These are phyloP conservation scores for Pararge aegeria DNA, from an alignment of 1,140 invertebrate species.

Conservation along the genomic window DNA sequence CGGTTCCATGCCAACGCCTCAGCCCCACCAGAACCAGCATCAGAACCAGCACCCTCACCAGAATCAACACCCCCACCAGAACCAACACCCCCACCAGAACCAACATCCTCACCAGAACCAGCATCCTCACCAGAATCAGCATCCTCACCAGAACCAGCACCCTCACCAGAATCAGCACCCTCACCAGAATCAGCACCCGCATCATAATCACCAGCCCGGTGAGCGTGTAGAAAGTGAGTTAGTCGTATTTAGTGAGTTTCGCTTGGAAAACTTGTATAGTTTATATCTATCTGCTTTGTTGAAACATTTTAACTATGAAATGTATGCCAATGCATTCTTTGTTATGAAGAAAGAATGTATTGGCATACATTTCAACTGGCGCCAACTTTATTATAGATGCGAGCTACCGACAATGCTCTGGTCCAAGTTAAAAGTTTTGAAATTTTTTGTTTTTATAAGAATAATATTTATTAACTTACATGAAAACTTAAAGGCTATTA, in stretches of 20 bases:
- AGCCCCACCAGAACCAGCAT: neutral
- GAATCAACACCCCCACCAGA: neutral
- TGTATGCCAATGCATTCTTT: too few species aligned
- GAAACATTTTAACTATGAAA: too few species aligned
- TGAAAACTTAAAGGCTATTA: too few species aligned
- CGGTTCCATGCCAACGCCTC: constrained; percentile 40
- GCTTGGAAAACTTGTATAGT: too few species aligned
- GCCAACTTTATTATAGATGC: too few species aligned
- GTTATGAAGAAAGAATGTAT: too few species aligned
- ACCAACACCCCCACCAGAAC: neutral
- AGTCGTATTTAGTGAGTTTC: neutral
- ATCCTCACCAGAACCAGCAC: neutral
- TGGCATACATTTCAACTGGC: too few species aligned
- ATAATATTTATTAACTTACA: too few species aligned
- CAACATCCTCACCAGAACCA: constrained; percentile 2
- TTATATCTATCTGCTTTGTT: too few species aligned
- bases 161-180: neutral
- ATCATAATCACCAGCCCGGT: constrained; percentile 44
- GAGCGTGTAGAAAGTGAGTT: constrained; percentile 35
- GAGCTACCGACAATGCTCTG: too few species aligned
- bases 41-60: constrained; percentile 2
- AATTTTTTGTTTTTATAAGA: too few species aligned
- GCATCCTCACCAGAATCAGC: neutral
- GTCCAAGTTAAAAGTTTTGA: too few species aligned
- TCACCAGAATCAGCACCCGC: neutral